phyloP scores from a whole-genome alignment of 1,140 invertebrate species.

The Apis cerana region DNA sequence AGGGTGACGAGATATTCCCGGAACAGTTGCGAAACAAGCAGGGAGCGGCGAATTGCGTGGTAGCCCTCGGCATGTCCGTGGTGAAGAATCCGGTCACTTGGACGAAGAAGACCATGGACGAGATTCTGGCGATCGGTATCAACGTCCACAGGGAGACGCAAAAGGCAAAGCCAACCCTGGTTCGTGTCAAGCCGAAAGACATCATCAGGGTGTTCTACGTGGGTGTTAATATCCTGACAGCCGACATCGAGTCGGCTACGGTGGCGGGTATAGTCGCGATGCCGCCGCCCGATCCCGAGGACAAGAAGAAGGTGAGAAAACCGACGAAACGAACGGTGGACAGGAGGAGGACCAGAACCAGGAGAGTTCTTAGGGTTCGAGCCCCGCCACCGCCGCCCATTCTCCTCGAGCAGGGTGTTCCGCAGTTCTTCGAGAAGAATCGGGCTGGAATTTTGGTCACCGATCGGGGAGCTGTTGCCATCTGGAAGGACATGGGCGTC shows the following conservation, averaged over 20 bases:
- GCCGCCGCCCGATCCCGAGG: constrained; percentile 59
- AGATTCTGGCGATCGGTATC: constrained; percentile 69
- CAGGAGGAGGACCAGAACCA: constrained; percentile 43
- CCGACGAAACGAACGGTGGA: constrained; percentile 32
- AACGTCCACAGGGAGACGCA: constrained; percentile 65
- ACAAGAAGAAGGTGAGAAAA: constrained; percentile 57
- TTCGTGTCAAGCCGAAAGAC: constrained; percentile 65
- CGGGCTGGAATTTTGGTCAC: constrained; percentile 69
- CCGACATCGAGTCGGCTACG: constrained; percentile 68
- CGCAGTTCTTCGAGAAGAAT: constrained; percentile 71
- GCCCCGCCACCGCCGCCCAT: constrained; percentile 60
- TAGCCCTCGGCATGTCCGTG: constrained; percentile 71
- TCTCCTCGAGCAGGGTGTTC: constrained; percentile 69
- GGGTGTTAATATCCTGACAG: constrained; percentile 71
- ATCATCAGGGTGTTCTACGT: constrained; percentile 71
- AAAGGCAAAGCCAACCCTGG: constrained; percentile 45
- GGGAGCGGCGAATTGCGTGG: constrained; percentile 72
- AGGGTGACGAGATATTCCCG: constrained; percentile 70
- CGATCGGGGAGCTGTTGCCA: constrained; percentile 63
- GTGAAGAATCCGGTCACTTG: constrained; percentile 74
- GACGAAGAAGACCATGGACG: constrained; percentile 76
- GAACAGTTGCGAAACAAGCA: constrained; percentile 66
- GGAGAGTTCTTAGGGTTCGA: constrained; percentile 37
- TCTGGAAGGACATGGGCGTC: constrained; percentile 75
- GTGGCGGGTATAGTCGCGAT: constrained; percentile 64